These are phyloP conservation scores for Macrostomum lignano DNA, from an alignment of 1,140 invertebrate species.

Conservation along the genomic window DNA sequence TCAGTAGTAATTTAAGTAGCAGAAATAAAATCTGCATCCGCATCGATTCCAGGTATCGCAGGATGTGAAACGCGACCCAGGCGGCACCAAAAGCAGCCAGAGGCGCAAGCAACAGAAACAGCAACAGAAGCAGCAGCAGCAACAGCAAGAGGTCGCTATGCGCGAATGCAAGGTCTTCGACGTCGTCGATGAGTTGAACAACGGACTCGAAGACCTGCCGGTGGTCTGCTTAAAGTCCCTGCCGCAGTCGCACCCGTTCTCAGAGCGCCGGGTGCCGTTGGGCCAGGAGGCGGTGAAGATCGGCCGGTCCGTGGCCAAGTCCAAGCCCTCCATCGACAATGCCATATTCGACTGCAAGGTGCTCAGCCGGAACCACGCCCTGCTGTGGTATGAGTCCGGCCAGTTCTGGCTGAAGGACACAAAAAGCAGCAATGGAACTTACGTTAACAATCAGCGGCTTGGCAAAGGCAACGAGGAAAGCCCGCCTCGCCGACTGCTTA, in stretches of 20 bases:
- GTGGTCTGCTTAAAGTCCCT: no score
- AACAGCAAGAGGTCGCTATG: no score
- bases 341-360: constrained; percentile 98
- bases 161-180: no score
- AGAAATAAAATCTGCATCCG: no score
- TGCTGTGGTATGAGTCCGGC: constrained; percentile 52
- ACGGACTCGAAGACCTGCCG: no score
- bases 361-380: constrained; percentile 71
- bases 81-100: no score
- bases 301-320: constrained; percentile 63
- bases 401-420: constrained; percentile 33
- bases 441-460: constrained; percentile 40
- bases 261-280: constrained; percentile 41
- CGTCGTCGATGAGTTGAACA: no score
- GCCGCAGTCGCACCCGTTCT: constrained; percentile 71
- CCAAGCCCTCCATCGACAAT: constrained; percentile 42
- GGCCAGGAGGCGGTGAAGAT: constrained; percentile 55
- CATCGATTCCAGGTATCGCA: no score
- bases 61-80: no score
- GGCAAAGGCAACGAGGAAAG: constrained; percentile 31
- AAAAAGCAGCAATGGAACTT: constrained; percentile 44
- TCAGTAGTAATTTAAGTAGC: no score
- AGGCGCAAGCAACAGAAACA: no score
- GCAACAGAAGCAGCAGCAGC: no score
- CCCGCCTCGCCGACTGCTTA: constrained; percentile 46